Evolutionary conservation across 2,888 invertebrate genomes (phyloP).

Genomic region (Pheosia tremula): DNA sequence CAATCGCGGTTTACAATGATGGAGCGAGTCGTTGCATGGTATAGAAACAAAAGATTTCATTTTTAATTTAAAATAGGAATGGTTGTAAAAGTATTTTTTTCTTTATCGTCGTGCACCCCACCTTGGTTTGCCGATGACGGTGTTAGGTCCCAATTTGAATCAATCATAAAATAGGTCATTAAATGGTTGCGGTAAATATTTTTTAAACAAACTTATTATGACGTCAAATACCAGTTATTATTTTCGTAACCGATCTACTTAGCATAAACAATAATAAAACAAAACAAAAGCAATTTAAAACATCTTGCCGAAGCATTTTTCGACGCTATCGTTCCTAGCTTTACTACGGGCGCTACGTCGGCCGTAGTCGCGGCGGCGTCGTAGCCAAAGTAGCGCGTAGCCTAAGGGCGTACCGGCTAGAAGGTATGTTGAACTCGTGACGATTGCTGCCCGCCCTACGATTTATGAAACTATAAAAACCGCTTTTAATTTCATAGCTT

Average conservation of each 20-base stretch:
- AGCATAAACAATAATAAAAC: too few species aligned
- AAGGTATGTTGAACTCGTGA: conserved; percentile 46
- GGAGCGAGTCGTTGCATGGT: conserved; percentile 32
- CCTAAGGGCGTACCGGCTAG: conserved; percentile 28
- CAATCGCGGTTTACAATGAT: conserved; percentile 30
- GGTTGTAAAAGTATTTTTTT: not conserved
- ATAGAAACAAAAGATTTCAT: not conserved
- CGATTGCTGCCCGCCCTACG: conserved; percentile 23
- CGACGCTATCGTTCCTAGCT: not conserved
- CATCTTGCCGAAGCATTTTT: not conserved
- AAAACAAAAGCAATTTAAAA: too few species aligned
- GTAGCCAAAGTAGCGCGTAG: conserved; percentile 24
- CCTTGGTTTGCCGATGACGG: too few species aligned
- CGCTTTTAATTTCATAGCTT: not conserved
- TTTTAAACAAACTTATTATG: too few species aligned
- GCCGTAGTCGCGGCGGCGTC: conserved; percentile 9
- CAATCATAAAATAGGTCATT: too few species aligned
- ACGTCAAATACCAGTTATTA: too few species aligned
- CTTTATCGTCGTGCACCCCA: too few species aligned
- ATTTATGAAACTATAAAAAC: conserved; percentile 22
- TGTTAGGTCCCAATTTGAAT: too few species aligned
- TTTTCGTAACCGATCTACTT: too few species aligned
- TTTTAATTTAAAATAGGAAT: not conserved
- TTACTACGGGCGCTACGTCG: not conserved
- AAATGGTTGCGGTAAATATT: too few species aligned